Evolutionary conservation across 1,140 invertebrate species (phyloP), one percentile per base, ranked within the genome.

Genomic region (Homarus americanus): DNA sequence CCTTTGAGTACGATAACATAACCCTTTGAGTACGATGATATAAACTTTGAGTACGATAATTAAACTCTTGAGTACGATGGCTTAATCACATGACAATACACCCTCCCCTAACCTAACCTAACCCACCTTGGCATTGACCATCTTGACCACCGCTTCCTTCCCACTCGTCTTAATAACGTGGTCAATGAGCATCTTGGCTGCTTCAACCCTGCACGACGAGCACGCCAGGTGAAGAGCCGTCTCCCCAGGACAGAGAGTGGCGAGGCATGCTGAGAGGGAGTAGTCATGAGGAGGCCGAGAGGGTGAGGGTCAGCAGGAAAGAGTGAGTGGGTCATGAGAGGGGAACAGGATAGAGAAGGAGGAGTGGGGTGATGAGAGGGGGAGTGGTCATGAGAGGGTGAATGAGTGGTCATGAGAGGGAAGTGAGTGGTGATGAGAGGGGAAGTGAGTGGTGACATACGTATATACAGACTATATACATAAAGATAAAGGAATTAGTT

Each of bases 201-300:
- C 97, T 86, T 98, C 97, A 4, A 98, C 96, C 89, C 97, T 96
- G 92, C 98, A 98, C 88, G 97, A 96, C 53, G 94, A 94, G 92
- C 97, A 97, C 2, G 98, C 98, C 93, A 98, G 96, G 94, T 99
- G 98, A 32, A 99, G 95, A 0, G 98, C 97, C 0, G 98, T 99
- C 95, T 99, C 98, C n/a, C 98, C 98, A 12, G 80, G 73, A n/a
- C 92, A 91, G 82, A 1, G 10, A 12, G 28, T 32, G 1, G 10
- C n/a, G 69, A n/a, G 76, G 36, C 24, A 24, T 69, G 32, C 66
- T 9, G 66, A n/a, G n/a, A n/a, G n/a, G 5, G 32, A 32, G 66
- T 69, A 24, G 66, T 9, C 32, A 24, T 69, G 32, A 5, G 24
- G 66, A 9, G 32, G 66, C 24, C 4, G 24, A 9, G 66, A 69